phyloP scores from a whole-genome alignment of 2,888 invertebrate genomes.

The Drosophila nr. perissopoda region DNA sequence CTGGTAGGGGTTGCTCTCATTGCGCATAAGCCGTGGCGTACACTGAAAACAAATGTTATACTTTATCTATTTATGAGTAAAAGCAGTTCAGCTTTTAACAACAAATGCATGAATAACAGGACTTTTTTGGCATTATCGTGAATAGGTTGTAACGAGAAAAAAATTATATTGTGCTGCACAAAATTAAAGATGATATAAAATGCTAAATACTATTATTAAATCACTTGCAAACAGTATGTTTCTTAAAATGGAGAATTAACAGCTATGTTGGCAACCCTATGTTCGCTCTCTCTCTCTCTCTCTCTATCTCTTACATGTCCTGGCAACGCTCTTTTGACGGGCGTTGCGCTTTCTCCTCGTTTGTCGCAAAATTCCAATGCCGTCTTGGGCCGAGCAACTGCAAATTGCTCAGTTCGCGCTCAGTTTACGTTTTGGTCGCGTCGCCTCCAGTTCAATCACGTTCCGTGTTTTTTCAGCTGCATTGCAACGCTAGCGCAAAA shows the following conservation, averaged over 20 bases:
- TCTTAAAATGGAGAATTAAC: neutral
- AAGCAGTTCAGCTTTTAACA: neutral
- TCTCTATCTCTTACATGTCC: constrained; percentile 42
- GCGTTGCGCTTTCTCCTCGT: constrained; percentile 21
- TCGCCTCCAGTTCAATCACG: constrained; percentile 61
- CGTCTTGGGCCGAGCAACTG: constrained; percentile 41
- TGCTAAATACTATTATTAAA: neutral
- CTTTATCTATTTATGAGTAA: neutral
- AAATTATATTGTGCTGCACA: neutral
- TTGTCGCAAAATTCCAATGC: constrained; percentile 73
- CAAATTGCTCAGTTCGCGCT: constrained; percentile 42
- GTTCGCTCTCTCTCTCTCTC: neutral
- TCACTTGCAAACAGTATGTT: neutral
- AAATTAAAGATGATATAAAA: neutral
- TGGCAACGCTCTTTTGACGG: constrained; percentile 28
- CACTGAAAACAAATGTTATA: constrained; percentile 41
- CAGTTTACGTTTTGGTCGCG: constrained; percentile 77
- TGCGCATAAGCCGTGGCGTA: constrained; percentile 66
- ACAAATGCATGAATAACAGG: neutral
- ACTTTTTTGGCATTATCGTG: neutral
- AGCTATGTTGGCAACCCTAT: constrained; percentile 21
- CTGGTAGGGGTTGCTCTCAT: constrained; percentile 34
- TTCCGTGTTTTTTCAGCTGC: constrained; percentile 55
- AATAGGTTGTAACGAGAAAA: neutral
- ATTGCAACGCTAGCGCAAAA: constrained; percentile 51